Base-by-base conservation (phyloP, 1,140 invertebrate species). In the Eulimnadia texana region DNA sequence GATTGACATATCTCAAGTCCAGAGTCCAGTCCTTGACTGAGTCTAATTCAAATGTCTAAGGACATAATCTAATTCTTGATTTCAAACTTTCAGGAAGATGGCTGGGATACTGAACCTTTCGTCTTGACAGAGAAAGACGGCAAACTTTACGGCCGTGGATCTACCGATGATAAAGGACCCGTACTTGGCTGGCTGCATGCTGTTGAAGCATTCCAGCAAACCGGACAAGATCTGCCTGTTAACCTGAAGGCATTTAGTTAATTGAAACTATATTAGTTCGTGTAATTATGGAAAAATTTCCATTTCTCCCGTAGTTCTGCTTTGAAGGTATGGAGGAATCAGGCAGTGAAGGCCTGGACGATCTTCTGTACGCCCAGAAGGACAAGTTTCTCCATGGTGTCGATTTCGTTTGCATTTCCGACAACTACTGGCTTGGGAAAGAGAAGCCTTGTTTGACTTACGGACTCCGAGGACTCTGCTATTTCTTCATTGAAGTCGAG, bases 301-400 rank as follows among this genome's bases (percentile, higher is more conserved):
- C 3, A 24, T 60, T 24, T 51, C 19, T 22, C 16, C 19, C 20
- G 23, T 51, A 88, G 80, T 98, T 98, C 76, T 81, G 90, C 20
- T 92, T 98, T 71, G 95, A 99, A 80, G 93, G 90, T 51, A 99
- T 99, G 95, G 96, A 99, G 77, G 96, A 99, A 74, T 88, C 83
- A 68, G 94, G 95, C 6, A 97, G 93, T 63, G 88, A 92, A 73
- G 95, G 95, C 27, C 75, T 99, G 11, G 93, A 98, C 72, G 86
- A 91, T 2, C 72, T 97, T 16, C 74, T 99, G 1, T 74, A 81
- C 64, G 71, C 81, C 3, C 76, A 79, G 64, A 92, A 93, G 72
- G 78, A 84, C 60, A 76, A 73, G 58, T 98, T 96, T 71, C 78
- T 98, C 16, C 78, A 82, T 60, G 79, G 82, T 71, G 83, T 94